Evolutionary conservation across 2,113 vertebrate species (phyloP).

Genomic region (Misgurnus anguillicaudatus): DNA sequence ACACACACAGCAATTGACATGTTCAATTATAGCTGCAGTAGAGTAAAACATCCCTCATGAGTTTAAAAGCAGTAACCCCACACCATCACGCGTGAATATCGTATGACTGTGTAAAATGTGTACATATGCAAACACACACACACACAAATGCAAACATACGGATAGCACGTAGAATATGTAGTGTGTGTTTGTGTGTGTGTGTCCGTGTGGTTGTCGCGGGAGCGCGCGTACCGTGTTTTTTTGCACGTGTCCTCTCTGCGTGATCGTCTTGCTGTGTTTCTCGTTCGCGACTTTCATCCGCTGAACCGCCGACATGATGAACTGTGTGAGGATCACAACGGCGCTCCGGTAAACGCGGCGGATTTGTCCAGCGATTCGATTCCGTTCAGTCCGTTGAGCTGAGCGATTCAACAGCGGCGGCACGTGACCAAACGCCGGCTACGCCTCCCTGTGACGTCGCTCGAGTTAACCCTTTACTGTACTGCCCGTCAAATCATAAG

Average conservation of each 20-base stretch:
- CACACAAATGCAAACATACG: not conserved
- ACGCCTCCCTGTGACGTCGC: not conserved
- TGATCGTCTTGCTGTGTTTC: constrained; percentile 81
- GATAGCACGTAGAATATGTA: not conserved
- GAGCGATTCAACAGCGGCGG: not conserved
- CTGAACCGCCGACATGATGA: constrained; percentile 77
- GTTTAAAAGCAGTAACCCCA: no score
- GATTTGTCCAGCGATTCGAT: not conserved
- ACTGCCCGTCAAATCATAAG: no score
- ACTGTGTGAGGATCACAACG: not conserved
- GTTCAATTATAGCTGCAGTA: no score
- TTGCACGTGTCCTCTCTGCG: constrained; percentile 79
- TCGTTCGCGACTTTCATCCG: constrained; percentile 83
- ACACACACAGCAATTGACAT: no score
- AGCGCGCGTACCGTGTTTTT: constrained; percentile 70
- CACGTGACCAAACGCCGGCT: not conserved
- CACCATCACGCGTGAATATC: no score
- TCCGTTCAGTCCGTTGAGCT: not conserved
- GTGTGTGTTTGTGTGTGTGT: not conserved
- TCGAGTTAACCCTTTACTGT: no score
- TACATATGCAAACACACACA: no score
- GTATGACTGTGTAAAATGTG: not conserved
- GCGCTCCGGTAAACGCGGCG: not conserved
- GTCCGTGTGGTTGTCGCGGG: not conserved
- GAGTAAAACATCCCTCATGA: no score